Evolutionary conservation across 1,140 invertebrate species (phyloP).

Genomic region (Meteorus sp.): DNA sequence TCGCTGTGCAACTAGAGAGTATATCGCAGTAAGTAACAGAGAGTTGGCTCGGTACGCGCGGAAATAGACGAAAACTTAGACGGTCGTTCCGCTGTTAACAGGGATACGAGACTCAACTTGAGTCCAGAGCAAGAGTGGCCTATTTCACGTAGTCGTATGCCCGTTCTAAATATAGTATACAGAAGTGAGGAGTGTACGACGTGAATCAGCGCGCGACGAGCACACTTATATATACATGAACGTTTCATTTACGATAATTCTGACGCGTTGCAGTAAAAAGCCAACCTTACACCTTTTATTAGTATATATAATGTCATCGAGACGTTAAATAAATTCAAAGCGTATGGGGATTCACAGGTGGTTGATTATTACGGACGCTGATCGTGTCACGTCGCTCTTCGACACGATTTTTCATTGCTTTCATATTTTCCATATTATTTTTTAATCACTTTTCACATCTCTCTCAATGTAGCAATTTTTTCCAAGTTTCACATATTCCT

Average conservation of each 20-base stretch:
- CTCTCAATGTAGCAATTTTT: too few species aligned
- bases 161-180: background rate
- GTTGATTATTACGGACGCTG: too few species aligned
- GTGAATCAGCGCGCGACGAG: slow-evolving; percentile 36
- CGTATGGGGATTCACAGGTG: too few species aligned
- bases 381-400: too few species aligned
- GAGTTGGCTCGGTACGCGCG: slow-evolving; percentile 43
- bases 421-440: too few species aligned
- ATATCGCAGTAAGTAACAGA: too few species aligned
- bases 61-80: slow-evolving; percentile 54
- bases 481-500: too few species aligned
- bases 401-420: too few species aligned
- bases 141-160: slow-evolving; percentile 41
- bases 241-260: background rate
- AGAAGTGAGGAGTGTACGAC: slow-evolving; percentile 22
- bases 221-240: too few species aligned
- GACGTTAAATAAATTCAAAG: too few species aligned
- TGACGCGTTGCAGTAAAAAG: background rate
- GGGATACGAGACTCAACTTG: slow-evolving; percentile 39
- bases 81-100: slow-evolving; percentile 36
- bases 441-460: too few species aligned
- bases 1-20: background rate
- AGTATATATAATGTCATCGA: too few species aligned
- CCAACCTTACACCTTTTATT: background rate
- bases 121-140: slow-evolving; percentile 53